phyloP scores from a whole-genome alignment of 2,888 invertebrate genomes.

The Brassicogethes aeneus region DNA sequence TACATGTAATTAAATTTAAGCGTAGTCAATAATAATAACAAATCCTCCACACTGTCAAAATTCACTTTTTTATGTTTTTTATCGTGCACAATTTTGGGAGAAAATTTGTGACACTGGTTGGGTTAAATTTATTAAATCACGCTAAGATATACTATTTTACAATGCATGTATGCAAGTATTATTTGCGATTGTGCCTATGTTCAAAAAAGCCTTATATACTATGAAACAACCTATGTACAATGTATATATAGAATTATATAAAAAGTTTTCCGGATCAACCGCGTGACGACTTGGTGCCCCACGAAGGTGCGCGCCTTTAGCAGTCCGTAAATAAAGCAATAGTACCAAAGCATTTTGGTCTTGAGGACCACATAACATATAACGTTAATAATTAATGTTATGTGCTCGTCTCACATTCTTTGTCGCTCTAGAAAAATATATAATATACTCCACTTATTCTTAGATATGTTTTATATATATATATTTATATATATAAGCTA shows the following conservation, averaged over 20 bases:
- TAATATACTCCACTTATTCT: conserved; percentile 29
- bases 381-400: not conserved
- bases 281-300: conserved; percentile 10
- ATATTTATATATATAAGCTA: no score
- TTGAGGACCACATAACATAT: conserved; percentile 19
- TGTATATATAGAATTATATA: conserved; percentile 19
- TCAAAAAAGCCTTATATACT: conserved; percentile 10
- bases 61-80: conserved; percentile 11
- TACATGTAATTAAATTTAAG: conserved; percentile 32
- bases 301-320: conserved; percentile 5
- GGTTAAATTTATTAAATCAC: no score
- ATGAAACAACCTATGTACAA: conserved; percentile 24
- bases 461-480: conserved; percentile 36
- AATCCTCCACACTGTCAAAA: conserved; percentile 26
- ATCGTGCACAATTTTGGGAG: conserved; percentile 13
- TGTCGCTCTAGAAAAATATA: conserved; percentile 38
- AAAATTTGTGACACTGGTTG: not conserved
- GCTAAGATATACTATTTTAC: no score
- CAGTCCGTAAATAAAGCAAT: conserved; percentile 36
- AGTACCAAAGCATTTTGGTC: conserved; percentile 40
- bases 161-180: conserved; percentile 11
- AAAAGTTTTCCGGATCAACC: conserved; percentile 16
- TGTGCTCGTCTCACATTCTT: conserved; percentile 10
- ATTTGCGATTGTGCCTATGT: no score
- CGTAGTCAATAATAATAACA: conserved; percentile 29